Evolutionary conservation across 2,888 invertebrate species (phyloP), one percentile per base, ranked within the genome.

Genomic region (Invenusta paracnida): DNA sequence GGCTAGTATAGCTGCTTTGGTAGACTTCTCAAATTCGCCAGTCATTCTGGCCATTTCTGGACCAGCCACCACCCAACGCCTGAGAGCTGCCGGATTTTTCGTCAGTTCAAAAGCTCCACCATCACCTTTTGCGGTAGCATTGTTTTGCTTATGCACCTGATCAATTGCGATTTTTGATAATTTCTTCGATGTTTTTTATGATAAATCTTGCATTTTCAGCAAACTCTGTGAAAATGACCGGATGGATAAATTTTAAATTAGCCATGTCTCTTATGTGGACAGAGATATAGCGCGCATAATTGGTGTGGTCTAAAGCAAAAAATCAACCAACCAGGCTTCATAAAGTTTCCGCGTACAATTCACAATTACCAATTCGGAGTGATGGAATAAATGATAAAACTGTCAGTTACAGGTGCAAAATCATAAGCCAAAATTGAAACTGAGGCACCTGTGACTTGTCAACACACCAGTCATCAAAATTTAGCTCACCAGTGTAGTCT

Each of bases 191-290:
- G 48, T 48, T 48, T 48, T 48, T 48, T 5, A 48, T 48, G 48
- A 48, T 17, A 48, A 48, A 48, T 48, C 48, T 17, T 48, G 48
- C 11, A 48, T 48, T 48, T 48, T 48, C 48, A 48, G 48, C 48
- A 5, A 73, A 73, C 73, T 73, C 17, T 73, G 11, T 23, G 73
- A n/a, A 73, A 5, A 73, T 23, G 2, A 25, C 11, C 17, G 73
- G 73, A 73, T 73, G 73, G 17, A 25, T 5, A 13, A n/a, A n/a
- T 5, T 5, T 2, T 73, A 73, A 73, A 23, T 5, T 73, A 5
- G 25, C 25, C 73, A 73, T 73, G 73, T 73, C 73, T n/a, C 73
- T 5, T 73, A 73, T 73, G 73, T 73, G 73, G 73, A 73, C 25
- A n/a, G 23, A 23, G 2, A 73, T 73, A 5, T 23, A 48, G 5